These are phyloP conservation scores for Ellobius talpinus DNA, from an alignment of 2,113 vertebrate species.

Conservation along the genomic window DNA sequence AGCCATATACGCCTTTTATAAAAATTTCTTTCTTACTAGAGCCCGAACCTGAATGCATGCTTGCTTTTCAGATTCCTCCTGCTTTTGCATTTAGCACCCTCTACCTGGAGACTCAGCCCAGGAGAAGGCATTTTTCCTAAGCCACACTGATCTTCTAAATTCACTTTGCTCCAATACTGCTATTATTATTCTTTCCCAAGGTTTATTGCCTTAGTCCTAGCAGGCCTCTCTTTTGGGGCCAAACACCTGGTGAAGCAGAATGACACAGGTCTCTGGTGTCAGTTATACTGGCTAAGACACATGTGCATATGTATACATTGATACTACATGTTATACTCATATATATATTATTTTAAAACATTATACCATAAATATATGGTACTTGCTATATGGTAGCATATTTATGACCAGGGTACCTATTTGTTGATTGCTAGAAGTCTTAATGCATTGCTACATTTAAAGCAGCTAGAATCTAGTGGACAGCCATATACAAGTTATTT, in stretches of 20 bases:
- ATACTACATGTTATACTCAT: background rate
- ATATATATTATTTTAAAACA: background rate
- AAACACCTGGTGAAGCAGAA: background rate
- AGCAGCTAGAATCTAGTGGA: background rate
- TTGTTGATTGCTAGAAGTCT: constrained; percentile 31
- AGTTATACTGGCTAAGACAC: constrained; percentile 13
- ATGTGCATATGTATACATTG: background rate
- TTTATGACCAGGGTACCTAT: background rate
- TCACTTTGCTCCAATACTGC: background rate
- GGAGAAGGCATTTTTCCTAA: constrained; percentile 51
- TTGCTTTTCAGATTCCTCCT: constrained; percentile 5
- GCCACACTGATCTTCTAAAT: constrained; percentile 24
- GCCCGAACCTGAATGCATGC: constrained; percentile 21
- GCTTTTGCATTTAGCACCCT: background rate
- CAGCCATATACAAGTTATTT: background rate
- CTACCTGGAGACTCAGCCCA: background rate
- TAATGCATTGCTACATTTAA: background rate
- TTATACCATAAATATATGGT: background rate
- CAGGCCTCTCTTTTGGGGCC: background rate
- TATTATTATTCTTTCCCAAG: background rate
- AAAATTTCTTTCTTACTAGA: constrained; percentile 14
- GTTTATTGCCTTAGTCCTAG: constrained; percentile 40
- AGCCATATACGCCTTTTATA: background rate
- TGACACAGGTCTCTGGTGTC: background rate
- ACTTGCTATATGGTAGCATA: background rate